These are phyloP conservation scores for Mya arenaria DNA, from an alignment of 1,140 invertebrate species.

Conservation along the genomic window DNA sequence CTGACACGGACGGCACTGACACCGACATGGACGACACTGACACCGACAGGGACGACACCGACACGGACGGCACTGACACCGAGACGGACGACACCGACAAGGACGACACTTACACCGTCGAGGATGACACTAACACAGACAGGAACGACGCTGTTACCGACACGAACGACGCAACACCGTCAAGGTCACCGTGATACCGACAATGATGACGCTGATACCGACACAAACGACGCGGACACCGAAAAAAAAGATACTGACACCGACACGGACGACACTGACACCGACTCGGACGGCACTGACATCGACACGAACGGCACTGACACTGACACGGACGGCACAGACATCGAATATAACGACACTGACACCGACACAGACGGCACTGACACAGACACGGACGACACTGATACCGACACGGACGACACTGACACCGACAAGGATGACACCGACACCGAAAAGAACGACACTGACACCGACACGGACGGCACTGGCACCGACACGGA, in stretches of 20 bases:
- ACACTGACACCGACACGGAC: neutral
- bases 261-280: neutral
- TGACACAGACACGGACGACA: neutral
- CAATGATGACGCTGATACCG: constrained; percentile 26
- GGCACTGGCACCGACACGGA: neutral
- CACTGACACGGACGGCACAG: neutral
- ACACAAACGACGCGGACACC: constrained; percentile 9
- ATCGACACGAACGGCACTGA: neutral
- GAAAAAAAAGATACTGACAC: neutral
- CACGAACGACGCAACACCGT: constrained; percentile 5
- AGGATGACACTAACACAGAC: constrained; percentile 42
- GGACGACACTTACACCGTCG: constrained; percentile 10
- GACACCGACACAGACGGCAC: neutral
- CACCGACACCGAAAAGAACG: constrained; percentile 15
- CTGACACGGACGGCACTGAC: constrained; percentile 17
- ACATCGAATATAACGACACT: neutral
- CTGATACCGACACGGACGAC: neutral
- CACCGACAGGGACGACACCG: constrained; percentile 19
- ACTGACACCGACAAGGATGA: constrained; percentile 34
- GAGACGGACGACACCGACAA: constrained; percentile 29
- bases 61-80: constrained; percentile 24
- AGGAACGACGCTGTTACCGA: constrained; percentile 31
- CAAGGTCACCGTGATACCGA: constrained; percentile 7
- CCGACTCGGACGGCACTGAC: neutral
- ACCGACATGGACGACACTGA: constrained; percentile 19